A percentile compares a stretch with the other conserved stretches of the same genome.
These are phyloP conservation scores for Corbicula japonica DNA, from an alignment of 2,888 invertebrate genomes.

Conservation along the genomic window DNA sequence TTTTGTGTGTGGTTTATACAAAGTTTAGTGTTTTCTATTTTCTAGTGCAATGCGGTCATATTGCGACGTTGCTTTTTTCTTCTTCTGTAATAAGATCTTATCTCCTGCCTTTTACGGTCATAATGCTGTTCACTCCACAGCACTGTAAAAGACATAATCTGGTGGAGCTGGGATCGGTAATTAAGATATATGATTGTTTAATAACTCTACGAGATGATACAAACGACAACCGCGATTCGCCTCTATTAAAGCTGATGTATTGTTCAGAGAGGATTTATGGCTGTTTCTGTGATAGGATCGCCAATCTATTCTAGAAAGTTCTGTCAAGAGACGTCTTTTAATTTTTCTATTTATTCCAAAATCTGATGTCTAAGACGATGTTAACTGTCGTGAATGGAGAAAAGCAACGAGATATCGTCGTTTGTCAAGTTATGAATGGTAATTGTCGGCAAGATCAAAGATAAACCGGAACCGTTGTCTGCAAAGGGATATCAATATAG, in stretches of 20 bases:
- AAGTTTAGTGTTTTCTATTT: no score
- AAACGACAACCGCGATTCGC: conserved; percentile 52
- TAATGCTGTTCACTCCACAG: no score
- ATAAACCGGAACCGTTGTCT: no score
- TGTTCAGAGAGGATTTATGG: conserved; percentile 28
- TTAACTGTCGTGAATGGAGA: conserved; percentile 11
- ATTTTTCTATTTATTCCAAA: conserved; percentile 10
- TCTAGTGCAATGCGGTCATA: no score
- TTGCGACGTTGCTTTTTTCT: no score
- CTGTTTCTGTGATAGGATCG: conserved; percentile 21
- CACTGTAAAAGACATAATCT: conserved; percentile 1
- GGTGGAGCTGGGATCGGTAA: conserved; percentile 23
- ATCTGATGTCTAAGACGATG: conserved; percentile 20
- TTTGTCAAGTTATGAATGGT: no score
- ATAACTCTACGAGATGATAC: conserved; percentile 43
- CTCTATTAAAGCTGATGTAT: conserved; percentile 29
- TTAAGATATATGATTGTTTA: conserved; percentile 48
- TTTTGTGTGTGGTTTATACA: no score
- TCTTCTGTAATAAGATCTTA: no score
- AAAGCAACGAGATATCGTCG: no score
- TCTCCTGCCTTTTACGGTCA: no score
- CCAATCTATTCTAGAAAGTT: conserved; percentile 20
- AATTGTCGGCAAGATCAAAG: no score
- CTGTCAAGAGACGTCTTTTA: conserved; percentile 33
- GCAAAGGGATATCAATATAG: no score